A percentile compares a stretch with the other conserved stretches of the same genome.
Conservation (phyloP, 1,140 invertebrate genomes). For the Hypothenemus hampei region DNA sequence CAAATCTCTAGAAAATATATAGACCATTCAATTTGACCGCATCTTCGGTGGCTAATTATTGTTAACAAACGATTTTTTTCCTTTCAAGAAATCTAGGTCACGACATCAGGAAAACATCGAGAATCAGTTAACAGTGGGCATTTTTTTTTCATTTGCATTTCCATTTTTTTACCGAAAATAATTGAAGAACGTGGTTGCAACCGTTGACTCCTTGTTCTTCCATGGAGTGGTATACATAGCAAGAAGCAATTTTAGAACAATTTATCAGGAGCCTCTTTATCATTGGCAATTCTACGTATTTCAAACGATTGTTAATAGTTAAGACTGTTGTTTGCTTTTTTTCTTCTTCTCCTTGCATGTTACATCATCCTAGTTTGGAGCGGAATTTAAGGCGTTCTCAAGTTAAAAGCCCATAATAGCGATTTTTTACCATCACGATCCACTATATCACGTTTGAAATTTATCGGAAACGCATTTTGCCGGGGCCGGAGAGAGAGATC, state of each 20-base stretch:
- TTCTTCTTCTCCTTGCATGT: no score
- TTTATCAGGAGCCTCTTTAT: no score
- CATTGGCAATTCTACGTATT: no score
- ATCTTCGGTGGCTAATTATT: conserved; percentile 16
- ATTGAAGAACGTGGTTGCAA: no score
- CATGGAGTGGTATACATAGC: no score
- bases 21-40: conserved; percentile 25
- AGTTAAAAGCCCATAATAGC: conserved; percentile 8
- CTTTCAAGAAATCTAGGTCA: conserved; percentile 4
- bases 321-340: conserved; percentile 7
- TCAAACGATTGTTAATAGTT: conserved; percentile 8
- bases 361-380: conserved; percentile 10
- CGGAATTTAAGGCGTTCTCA: conserved; percentile 8
- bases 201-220: no score
- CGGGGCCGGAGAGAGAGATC: no score
- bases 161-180: no score
- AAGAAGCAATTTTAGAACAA: no score
- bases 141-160: no score
- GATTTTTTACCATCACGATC: conserved; percentile 9
- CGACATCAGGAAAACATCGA: conserved; percentile 10
- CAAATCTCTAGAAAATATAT: conserved; percentile 24
- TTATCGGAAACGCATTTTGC: conserved; percentile 16
- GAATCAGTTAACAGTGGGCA: no score
- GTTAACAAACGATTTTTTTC: conserved; percentile 16
- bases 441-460: conserved; percentile 11